phyloP scores from a whole-genome alignment of 2,888 invertebrate genomes.

The Philaethria dido region DNA sequence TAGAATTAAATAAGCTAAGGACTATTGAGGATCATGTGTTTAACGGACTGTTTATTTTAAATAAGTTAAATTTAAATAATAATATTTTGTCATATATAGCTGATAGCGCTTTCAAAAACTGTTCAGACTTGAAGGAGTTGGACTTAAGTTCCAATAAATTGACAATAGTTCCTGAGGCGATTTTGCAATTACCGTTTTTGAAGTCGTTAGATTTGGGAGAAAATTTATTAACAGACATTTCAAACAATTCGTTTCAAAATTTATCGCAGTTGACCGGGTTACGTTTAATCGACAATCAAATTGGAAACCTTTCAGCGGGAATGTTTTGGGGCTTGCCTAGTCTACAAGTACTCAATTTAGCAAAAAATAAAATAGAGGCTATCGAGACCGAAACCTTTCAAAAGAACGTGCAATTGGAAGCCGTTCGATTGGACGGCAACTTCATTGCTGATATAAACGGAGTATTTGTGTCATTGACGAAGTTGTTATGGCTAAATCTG shows the following conservation, averaged over 20 bases:
- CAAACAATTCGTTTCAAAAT: constrained; percentile 92
- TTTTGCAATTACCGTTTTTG: constrained; percentile 91
- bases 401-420: constrained; percentile 91
- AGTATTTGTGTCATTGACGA: constrained; percentile 92
- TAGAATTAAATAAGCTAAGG: constrained; percentile 93
- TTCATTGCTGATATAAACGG: constrained; percentile 95
- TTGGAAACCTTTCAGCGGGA: constrained; percentile 92
- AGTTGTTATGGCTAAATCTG: constrained; percentile 93
- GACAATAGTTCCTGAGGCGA: constrained; percentile 91
- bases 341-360: constrained; percentile 93
- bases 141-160: constrained; percentile 95
- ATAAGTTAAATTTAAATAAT: constrained; percentile 92
- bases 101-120: constrained; percentile 92
- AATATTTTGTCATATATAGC: constrained; percentile 91
- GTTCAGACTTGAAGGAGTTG: constrained; percentile 93
- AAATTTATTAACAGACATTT: constrained; percentile 93
- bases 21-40: constrained; percentile 91
- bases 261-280: constrained; percentile 94
- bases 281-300: constrained; percentile 94
- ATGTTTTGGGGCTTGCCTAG: constrained; percentile 94
- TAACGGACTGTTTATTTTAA: constrained; percentile 92
- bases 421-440: constrained; percentile 94
- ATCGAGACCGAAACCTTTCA: constrained; percentile 94
- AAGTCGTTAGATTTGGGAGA: constrained; percentile 96
- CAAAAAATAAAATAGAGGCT: constrained; percentile 94